Conservation (phyloP, 2,888 invertebrate genomes). For the Calameuta pallipes region DNA sequence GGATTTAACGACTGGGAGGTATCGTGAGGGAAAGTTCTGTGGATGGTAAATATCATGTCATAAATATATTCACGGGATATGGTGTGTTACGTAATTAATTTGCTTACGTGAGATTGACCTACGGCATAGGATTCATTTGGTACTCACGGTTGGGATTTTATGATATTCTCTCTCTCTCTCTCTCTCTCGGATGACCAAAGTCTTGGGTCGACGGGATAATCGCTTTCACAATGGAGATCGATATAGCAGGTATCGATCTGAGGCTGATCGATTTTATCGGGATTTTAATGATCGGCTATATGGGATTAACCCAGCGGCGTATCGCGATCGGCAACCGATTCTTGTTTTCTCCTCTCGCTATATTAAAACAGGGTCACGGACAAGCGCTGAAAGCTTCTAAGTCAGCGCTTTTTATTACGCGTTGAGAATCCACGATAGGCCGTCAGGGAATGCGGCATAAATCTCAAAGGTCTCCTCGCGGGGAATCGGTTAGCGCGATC, state of each 20-base stretch:
- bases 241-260: background rate
- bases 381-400: conserved; percentile 8
- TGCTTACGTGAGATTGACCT: background rate
- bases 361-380: background rate
- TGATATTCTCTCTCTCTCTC: too few species aligned
- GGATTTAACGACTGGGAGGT: background rate
- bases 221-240: background rate
- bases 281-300: background rate
- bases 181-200: background rate
- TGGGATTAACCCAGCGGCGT: background rate
- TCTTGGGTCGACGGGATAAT: background rate
- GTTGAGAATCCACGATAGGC: background rate
- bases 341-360: background rate
- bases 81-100: background rate
- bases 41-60: background rate
- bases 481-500: background rate
- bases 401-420: background rate
- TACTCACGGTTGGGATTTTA: background rate
- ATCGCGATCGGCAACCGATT: background rate
- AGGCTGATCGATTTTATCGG: background rate
- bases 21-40: background rate
- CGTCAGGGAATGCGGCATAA: background rate
- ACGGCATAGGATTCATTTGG: background rate
- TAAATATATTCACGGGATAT: background rate
- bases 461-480: background rate